Evolutionary conservation across 2,797 vertebrate species (phyloP), one percentile per base, ranked within the genome.

Genomic region (Serranus cabrilla): DNA sequence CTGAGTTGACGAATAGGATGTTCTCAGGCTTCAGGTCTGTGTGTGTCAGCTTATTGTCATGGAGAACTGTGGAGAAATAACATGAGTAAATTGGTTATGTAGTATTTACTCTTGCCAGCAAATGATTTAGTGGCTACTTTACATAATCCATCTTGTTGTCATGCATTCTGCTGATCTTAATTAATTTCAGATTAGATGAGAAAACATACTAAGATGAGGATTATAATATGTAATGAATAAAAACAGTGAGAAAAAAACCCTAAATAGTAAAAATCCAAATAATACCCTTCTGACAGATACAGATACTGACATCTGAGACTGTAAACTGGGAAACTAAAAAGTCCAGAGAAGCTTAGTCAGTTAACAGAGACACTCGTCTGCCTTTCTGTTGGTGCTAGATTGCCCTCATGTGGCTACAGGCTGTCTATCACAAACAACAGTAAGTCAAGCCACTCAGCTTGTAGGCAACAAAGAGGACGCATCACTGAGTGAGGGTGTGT

Each of bases 21-120:
- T 99, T 99, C 87, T 99, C 98, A 0, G 98, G 98, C 89, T 99
- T 99, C 83, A 99, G 94, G 92, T 99, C 98, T 7, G 98, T 99
- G 92, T 99, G 98, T 9, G 98, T 99, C 92, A 99, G 94, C 91
- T 99, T 99, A 87, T 96, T 99, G 88, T 99, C 97, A 4, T 99
- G 98, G 45, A 99, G 96, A 96, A 98, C 98, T 99, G 91, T 0
- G 5, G 27, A 84, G 37, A 51, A 25, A 21, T 55, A 23, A 37
- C 2, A 60, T 1, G 4, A 80, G 13, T 14, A 13, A 11, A 56
- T 3, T 6, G 11, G 14, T 68, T 31, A 45, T 51, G 65, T 39
- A 51, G n/a, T 34, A 3, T 55, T 51, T 12, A 46, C n/a, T 54
- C 47, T 17, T 58, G 7, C 61, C 42, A 25, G n/a, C 14, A 59